phyloP scores from a whole-genome alignment of 2,113 vertebrate genomes.

The Damaliscus lunatus region DNA sequence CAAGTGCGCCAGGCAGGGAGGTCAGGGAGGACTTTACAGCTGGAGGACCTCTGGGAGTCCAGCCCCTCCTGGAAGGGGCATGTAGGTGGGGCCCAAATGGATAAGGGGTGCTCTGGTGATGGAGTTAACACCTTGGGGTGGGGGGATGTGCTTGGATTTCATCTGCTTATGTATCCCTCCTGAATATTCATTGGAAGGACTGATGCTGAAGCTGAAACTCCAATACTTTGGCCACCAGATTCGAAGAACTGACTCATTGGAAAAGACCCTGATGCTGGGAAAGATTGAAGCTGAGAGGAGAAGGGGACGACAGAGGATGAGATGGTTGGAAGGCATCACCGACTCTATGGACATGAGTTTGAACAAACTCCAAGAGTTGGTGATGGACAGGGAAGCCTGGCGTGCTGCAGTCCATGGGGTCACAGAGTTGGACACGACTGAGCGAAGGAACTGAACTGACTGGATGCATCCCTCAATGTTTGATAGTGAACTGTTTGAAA shows the following conservation, averaged over 20 bases:
- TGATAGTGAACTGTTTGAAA: not conserved
- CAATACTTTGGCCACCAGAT: not conserved
- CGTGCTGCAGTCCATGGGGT: not conserved
- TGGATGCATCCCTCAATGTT: not conserved
- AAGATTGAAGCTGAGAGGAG: not conserved
- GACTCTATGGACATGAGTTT: not conserved
- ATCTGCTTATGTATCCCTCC: not conserved
- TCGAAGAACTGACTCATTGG: not conserved
- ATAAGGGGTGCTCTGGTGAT: not conserved
- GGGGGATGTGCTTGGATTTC: not conserved
- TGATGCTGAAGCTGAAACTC: not conserved
- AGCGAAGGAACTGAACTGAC: not conserved
- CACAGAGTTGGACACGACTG: not conserved
- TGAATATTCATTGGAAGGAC: not conserved
- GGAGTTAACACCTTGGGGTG: not conserved
- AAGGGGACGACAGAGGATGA: not conserved
- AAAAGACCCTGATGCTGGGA: not conserved
- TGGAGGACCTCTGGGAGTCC: not conserved
- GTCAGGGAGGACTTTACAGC: not conserved
- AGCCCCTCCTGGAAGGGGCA: not conserved
- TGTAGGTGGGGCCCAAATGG: not conserved
- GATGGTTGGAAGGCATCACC: not conserved
- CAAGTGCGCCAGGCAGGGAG: rapidly evolving
- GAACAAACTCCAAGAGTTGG: not conserved
- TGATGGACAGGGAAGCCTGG: not conserved